phyloP scores from a whole-genome alignment of 2,797 vertebrate species.

The Rhynchonycteris naso region DNA sequence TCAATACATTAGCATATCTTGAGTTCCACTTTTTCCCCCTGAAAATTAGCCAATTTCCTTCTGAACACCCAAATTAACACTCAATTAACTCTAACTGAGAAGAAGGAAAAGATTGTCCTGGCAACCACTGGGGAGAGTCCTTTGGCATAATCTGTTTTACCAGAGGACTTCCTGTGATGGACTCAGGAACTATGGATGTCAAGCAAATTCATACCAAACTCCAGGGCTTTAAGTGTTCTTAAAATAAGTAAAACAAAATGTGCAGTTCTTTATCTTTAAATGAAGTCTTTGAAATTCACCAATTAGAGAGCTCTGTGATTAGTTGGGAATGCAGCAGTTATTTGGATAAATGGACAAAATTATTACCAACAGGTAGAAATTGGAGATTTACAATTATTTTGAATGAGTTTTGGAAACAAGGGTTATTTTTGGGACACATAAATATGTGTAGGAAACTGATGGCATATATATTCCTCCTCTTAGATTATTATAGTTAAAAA shows the following conservation, averaged over 20 bases:
- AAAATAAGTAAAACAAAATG: constrained; percentile 44
- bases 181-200: not conserved
- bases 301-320: not conserved
- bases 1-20: not conserved
- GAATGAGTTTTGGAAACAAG: constrained; percentile 21
- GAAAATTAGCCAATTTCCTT: constrained; percentile 28
- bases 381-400: constrained; percentile 51
- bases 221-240: not conserved
- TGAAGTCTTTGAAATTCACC: constrained; percentile 14
- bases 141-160: constrained; percentile 11
- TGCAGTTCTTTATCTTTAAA: not conserved
- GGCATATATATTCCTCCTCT: not conserved
- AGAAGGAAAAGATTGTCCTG: constrained; percentile 46
- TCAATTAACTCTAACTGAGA: constrained; percentile 15
- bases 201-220: not conserved
- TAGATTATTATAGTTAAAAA: constrained; percentile 6
- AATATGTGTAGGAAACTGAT: not conserved
- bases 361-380: constrained; percentile 10
- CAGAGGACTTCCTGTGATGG: not conserved
- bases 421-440: not conserved
- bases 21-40: not conserved
- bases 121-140: not conserved
- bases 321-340: not conserved
- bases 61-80: constrained; percentile 23
- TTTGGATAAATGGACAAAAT: not conserved